A percentile compares a stretch with the other conserved stretches of the same genome.
phyloP scores from a whole-genome alignment of 2,888 invertebrate genomes.

The Drosophila fungiperda region DNA sequence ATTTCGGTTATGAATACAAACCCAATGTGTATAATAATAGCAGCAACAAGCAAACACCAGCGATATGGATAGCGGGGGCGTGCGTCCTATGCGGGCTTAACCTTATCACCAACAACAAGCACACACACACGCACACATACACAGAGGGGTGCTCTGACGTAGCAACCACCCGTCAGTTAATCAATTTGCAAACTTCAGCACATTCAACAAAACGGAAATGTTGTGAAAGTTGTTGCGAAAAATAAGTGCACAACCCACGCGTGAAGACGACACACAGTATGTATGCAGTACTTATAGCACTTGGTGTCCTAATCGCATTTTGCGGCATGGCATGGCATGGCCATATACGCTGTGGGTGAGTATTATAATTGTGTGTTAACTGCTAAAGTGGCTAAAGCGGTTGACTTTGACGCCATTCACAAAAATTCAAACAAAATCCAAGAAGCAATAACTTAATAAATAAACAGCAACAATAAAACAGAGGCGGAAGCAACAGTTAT shows the following conservation, averaged over 20 bases:
- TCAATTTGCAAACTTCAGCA: slow-evolving; percentile 31
- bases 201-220: slow-evolving; percentile 53
- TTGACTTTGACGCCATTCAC: slow-evolving; percentile 70
- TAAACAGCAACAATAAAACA: slow-evolving; percentile 10
- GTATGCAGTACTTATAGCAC: slow-evolving; percentile 21
- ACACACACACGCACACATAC: slow-evolving; percentile 27
- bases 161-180: slow-evolving; percentile 66
- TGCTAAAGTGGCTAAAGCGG: slow-evolving; percentile 36
- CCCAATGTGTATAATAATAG: slow-evolving; percentile 65
- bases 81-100: slow-evolving; percentile 66
- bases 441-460: slow-evolving; percentile 24
- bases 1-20: slow-evolving; percentile 62
- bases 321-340: slow-evolving; percentile 38
- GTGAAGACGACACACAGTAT: slow-evolving; percentile 1
- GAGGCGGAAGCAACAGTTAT: slow-evolving; percentile 52
- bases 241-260: slow-evolving; percentile 52
- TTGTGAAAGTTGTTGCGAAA: slow-evolving; percentile 54
- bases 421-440: slow-evolving; percentile 21
- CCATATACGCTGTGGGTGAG: slow-evolving; percentile 17
- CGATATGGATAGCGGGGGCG: slow-evolving; percentile 55
- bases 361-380: neutral
- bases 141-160: slow-evolving; percentile 62
- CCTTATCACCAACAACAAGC: slow-evolving; percentile 61
- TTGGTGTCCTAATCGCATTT: slow-evolving; percentile 58
- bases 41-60: slow-evolving; percentile 18